Percentiles rank a stretch among this genome's conserved stretches.
Evolutionary conservation across 1,140 invertebrate genomes (phyloP).

Genomic region (Geopemphigus sp.): DNA sequence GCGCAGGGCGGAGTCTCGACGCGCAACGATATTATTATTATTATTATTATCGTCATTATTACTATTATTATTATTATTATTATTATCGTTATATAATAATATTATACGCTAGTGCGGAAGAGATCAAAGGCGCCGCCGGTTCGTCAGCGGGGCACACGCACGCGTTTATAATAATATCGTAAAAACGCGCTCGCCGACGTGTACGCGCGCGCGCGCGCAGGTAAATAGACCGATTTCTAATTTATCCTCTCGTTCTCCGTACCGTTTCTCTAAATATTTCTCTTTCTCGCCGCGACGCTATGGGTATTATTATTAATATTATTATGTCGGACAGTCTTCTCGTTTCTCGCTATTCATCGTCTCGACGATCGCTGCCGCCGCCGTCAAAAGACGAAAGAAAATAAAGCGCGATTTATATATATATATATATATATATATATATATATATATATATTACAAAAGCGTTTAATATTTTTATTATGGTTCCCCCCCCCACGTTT

Average conservation of each 20-base stretch:
- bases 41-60: too few relatives aligned
- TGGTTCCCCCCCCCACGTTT: too few relatives aligned
- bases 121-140: constrained; percentile 19
- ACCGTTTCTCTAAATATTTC: background rate
- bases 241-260: background rate
- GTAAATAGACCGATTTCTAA: constrained; percentile 17
- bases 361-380: background rate
- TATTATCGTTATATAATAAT: too few relatives aligned
- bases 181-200: background rate
- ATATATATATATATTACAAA: background rate
- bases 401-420: background rate
- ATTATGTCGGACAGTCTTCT: background rate
- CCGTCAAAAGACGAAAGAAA: too few relatives aligned
- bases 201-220: background rate
- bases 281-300: background rate
- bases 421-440: background rate
- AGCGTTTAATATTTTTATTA: too few relatives aligned
- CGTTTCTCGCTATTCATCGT: constrained; percentile 18
- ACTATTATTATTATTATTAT: too few relatives aligned
- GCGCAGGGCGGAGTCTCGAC: constrained; percentile 20
- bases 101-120: background rate
- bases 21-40: too few relatives aligned
- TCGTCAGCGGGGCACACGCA: background rate
- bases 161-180: too few relatives aligned
- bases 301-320: background rate